Evolutionary conservation across 2,888 invertebrate species (phyloP).

Genomic region (Caenorhabditis sinica): DNA sequence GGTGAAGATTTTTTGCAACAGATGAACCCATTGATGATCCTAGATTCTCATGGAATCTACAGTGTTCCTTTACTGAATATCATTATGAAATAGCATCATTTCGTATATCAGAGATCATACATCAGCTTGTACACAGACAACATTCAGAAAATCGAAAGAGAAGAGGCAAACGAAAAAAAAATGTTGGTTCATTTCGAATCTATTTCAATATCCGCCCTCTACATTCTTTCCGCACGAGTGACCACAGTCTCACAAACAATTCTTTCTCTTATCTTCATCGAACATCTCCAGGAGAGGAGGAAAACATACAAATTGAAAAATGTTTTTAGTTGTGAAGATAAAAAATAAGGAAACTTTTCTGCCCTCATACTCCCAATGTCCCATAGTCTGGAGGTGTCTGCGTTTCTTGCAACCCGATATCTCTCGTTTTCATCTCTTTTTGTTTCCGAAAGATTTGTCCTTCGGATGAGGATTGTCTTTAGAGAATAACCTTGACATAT

Average conservation of each 20-base stretch:
- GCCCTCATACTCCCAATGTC: conserved; percentile 4
- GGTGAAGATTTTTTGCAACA: too few relatives aligned
- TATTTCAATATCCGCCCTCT: conserved; percentile 43
- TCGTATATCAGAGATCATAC: background rate
- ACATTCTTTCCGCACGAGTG: conserved; percentile 38
- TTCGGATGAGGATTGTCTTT: conserved; percentile 41
- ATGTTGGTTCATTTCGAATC: conserved; percentile 28
- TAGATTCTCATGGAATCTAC: too few relatives aligned
- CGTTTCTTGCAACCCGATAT: conserved; percentile 25
- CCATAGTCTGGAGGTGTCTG: conserved; percentile 19
- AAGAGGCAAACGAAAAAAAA: background rate
- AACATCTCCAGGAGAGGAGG: conserved; percentile 11
- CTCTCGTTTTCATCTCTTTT: conserved; percentile 26
- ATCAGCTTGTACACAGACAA: background rate
- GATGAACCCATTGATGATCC: too few relatives aligned
- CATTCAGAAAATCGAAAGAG: background rate
- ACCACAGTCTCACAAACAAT: conserved; percentile 8
- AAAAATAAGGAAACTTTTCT: conserved; percentile 13
- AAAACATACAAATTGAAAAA: conserved; percentile 28
- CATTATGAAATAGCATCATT: background rate
- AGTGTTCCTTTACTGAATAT: too few relatives aligned
- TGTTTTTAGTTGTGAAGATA: conserved; percentile 14
- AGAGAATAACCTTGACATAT: conserved; percentile 48
- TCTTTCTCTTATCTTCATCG: conserved; percentile 16
- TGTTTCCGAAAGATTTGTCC: conserved; percentile 31